These are phyloP conservation scores for Dermolepida albohirtum DNA, from an alignment of 2,888 invertebrate species.

Conservation along the genomic window DNA sequence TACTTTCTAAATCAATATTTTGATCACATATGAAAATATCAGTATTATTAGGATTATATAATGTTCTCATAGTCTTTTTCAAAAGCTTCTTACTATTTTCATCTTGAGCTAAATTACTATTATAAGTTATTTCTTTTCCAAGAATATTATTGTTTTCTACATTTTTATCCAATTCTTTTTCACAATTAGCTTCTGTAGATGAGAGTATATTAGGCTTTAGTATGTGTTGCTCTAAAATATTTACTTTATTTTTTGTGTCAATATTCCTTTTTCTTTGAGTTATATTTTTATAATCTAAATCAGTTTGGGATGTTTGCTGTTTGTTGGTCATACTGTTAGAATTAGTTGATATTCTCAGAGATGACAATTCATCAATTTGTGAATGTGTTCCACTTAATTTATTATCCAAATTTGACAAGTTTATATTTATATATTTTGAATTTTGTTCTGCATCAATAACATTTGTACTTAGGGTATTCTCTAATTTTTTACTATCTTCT, in stretches of 20 bases:
- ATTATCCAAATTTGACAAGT: neutral
- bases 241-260: neutral
- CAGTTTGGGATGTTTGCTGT: neutral
- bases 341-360: conserved; percentile 43
- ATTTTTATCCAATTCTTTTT: neutral
- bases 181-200: neutral
- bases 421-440: neutral
- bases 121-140: neutral
- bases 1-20: neutral
- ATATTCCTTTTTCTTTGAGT: conserved; percentile 22
- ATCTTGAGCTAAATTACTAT: neutral
- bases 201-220: neutral
- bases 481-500: neutral
- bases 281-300: conserved; percentile 13
- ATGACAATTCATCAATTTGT: conserved; percentile 30
- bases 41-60: conserved; percentile 11
- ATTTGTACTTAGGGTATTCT: neutral
- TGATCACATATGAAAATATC: neutral
- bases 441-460: neutral
- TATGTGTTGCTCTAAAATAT: neutral
- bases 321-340: conserved; percentile 3
- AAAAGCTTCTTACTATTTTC: neutral
- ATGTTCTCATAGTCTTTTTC: neutral
- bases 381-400: neutral
- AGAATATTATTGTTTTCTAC: neutral